A percentile compares a stretch with the other conserved stretches of the same genome.
These are phyloP conservation scores for Nesoenas mayeri DNA, from an alignment of 2,113 vertebrate genomes.

Conservation along the genomic window DNA sequence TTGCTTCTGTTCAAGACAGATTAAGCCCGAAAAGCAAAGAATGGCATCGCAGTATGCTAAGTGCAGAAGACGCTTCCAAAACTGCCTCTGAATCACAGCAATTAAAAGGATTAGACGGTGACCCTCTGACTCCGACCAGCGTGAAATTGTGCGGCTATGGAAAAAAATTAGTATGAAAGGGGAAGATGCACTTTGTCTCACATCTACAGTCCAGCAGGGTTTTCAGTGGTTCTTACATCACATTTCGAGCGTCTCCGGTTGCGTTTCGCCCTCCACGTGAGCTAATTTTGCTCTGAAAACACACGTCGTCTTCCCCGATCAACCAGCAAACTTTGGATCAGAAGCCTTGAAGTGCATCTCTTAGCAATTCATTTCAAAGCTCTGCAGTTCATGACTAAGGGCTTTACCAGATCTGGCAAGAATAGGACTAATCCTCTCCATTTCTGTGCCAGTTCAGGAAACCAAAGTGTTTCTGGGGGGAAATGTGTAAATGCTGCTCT, in stretches of 20 bases:
- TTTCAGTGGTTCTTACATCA: not conserved
- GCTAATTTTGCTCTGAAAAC: not conserved
- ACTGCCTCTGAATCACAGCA: not conserved
- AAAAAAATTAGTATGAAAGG: not conserved
- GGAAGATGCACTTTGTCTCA: not conserved
- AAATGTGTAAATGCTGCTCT: not conserved
- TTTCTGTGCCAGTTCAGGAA: not conserved
- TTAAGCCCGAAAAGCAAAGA: not conserved
- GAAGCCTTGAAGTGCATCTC: not conserved
- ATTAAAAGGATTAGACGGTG: not conserved
- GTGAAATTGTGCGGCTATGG: not conserved
- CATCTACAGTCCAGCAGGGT: not conserved
- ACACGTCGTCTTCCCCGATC: not conserved
- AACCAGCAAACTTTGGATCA: not conserved
- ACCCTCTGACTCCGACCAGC: not conserved
- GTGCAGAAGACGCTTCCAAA: not conserved
- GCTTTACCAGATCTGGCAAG: not conserved
- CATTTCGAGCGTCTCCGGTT: fast-evolving
- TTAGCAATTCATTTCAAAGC: not conserved
- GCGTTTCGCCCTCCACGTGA: fast-evolving
- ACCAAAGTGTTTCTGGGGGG: not conserved
- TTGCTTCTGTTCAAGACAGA: not conserved
- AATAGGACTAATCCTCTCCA: not conserved
- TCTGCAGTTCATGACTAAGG: not conserved
- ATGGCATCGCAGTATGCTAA: not conserved